Base-by-base conservation (phyloP, 2,113 vertebrate species). In the Neolamprologus longior region DNA sequence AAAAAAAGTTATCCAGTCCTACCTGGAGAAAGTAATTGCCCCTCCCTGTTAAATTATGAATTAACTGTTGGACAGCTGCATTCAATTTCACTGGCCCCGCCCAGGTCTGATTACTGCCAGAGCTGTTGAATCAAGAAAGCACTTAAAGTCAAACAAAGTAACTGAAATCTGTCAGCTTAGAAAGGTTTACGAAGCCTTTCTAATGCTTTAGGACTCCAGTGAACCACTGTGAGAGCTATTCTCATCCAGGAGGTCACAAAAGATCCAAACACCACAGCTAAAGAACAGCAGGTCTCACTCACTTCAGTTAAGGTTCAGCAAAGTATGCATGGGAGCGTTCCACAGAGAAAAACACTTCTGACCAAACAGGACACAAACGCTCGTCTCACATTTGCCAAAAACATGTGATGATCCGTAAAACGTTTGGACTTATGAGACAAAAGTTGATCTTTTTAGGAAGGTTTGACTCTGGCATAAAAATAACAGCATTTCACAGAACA, bases 311-410 rank as follows among this genome's bases (percentile, higher is more conserved):
- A n/a, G 6, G 33, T 66, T 63, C 61, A 37, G 61, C 7, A 33
- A 63, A 63, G 10, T 12, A 12, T 66, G 10, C 0, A 37, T 66
- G 10, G 10, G 31, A 66, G 31, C 1, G 0, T n/a, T 66, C 10
- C 19, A 66, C 17, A 13, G 33, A 66, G 4, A 66, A 66, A 66
- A 66, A 0, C 4, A 66, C 61, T 66, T 35, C 61, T 66, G 61
- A 13, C 33, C 61, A 66, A 37, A 37, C 9, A 37, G 1, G 19
- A 66, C 33, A 66, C 33, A 66, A 66, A 66, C 0, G 0, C 61
- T 66, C 3, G 2, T 37, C 33, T 66, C 19, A 37, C 33, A n/a
- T 66, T 66, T 66, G 33, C 61, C 0, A 21, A 5, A 66, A 37
- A 66, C 61, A 35, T 63, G 31, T 63, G 58, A 63, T 63, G 17